A percentile compares a stretch with the other conserved stretches of the same genome.
phyloP scores from a whole-genome alignment of 2,113 vertebrate species.

The Trachemys scripta region DNA sequence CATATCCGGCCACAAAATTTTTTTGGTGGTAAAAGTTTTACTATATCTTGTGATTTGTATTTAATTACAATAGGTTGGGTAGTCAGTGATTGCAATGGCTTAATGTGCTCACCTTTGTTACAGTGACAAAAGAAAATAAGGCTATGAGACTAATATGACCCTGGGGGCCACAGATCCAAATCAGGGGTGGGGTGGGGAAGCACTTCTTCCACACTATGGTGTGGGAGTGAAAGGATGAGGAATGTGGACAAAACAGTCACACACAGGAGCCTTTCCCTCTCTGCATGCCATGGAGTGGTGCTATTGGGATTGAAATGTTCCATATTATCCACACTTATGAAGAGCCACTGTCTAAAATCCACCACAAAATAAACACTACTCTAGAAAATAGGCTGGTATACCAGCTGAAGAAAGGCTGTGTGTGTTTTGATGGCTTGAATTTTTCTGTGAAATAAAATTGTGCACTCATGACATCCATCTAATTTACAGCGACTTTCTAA shows the following conservation, averaged over 20 bases:
- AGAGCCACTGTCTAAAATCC: not conserved
- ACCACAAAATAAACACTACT: not conserved
- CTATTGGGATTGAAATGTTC: not conserved
- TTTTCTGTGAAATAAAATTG: not conserved
- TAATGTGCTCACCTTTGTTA: not conserved
- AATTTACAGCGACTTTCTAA: conserved; percentile 24
- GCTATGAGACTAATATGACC: not conserved
- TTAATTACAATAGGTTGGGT: not conserved
- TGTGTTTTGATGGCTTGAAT: not conserved
- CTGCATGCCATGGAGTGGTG: not conserved
- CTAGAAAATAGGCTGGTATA: not conserved
- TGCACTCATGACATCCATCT: not conserved
- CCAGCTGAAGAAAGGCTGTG: not conserved
- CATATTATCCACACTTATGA: not conserved
- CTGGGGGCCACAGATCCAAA: not conserved
- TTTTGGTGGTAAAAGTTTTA: not conserved
- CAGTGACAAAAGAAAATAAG: not conserved
- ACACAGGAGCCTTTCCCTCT: not conserved
- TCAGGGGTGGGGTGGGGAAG: not conserved
- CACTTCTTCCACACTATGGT: not conserved
- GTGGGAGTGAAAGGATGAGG: not conserved
- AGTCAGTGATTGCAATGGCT: not conserved
- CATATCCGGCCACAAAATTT: not conserved
- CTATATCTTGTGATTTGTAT: not conserved
- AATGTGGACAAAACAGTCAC: not conserved